Conservation (phyloP, 2,888 invertebrate species). For the Patella pellucida region DNA sequence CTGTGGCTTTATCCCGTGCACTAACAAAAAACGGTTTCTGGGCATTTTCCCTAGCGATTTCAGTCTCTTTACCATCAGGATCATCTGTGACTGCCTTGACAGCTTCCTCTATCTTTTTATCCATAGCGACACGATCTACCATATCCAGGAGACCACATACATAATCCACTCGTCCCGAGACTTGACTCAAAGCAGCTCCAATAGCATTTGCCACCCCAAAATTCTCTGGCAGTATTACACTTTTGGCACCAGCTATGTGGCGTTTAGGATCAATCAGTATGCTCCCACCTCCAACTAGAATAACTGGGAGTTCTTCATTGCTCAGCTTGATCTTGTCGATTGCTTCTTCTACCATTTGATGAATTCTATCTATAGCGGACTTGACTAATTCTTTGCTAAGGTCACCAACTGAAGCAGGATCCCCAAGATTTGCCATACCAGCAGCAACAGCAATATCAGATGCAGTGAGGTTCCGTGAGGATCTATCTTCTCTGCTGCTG, state of each 20-base stretch:
- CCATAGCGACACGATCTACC: constrained; percentile 35
- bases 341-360: constrained; percentile 47
- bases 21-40: constrained; percentile 39
- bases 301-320: constrained; percentile 49
- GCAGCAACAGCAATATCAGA: constrained; percentile 65
- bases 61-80: constrained; percentile 25
- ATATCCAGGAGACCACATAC: constrained; percentile 47
- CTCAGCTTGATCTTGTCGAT: constrained; percentile 60
- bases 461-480: constrained; percentile 50
- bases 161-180: constrained; percentile 53
- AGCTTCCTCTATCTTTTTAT: constrained; percentile 20
- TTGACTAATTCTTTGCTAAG: constrained; percentile 38
- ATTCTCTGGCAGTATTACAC: constrained; percentile 44
- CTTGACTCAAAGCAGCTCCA: constrained; percentile 67
- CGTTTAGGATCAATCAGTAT: constrained; percentile 47
- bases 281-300: constrained; percentile 66
- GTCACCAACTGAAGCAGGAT: constrained; percentile 37
- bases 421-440: constrained; percentile 47
- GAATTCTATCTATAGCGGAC: constrained; percentile 45
- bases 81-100: constrained; percentile 23
- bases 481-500: constrained; percentile 23
- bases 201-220: constrained; percentile 67
- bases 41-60: constrained; percentile 29
- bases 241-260: constrained; percentile 43
- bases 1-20: constrained; percentile 42